Conservation (phyloP, 2,888 invertebrate species). For the Aporophyla nigra region DNA sequence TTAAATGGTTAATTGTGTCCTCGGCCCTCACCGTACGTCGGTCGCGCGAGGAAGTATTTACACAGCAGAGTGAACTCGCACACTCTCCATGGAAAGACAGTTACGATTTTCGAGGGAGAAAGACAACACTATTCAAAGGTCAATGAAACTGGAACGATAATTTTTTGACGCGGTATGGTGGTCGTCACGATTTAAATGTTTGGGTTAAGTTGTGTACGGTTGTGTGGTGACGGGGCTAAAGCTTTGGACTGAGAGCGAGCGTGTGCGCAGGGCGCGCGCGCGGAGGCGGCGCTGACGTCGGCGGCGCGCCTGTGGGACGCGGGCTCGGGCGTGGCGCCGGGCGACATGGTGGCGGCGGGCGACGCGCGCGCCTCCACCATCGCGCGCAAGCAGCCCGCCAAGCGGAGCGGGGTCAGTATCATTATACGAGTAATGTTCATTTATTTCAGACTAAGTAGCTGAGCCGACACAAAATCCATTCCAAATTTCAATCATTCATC, state of each 20-base stretch:
- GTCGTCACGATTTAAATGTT: no score
- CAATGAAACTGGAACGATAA: no score
- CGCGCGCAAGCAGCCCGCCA: conserved; percentile 56
- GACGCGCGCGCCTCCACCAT: conserved; percentile 63
- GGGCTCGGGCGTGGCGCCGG: conserved; percentile 61
- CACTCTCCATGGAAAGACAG: no score
- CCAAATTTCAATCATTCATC: not conserved
- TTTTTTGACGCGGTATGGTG: no score
- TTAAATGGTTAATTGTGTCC: no score
- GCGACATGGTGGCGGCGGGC: conserved; percentile 45
- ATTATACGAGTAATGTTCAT: not conserved
- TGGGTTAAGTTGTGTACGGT: no score
- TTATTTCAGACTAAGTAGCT: not conserved
- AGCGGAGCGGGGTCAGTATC: conserved; percentile 27
- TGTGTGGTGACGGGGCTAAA: not conserved
- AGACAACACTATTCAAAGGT: no score
- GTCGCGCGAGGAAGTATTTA: no score
- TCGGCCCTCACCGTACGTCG: no score
- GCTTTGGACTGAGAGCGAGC: not conserved
- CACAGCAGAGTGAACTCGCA: no score
- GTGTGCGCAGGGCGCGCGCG: conserved; percentile 38
- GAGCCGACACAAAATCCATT: no score
- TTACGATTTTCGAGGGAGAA: no score
- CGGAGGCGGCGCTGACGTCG: conserved; percentile 76
- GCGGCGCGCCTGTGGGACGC: conserved; percentile 86